Conservation (phyloP, 2,888 invertebrate species). For the Drosophila planitibia region DNA sequence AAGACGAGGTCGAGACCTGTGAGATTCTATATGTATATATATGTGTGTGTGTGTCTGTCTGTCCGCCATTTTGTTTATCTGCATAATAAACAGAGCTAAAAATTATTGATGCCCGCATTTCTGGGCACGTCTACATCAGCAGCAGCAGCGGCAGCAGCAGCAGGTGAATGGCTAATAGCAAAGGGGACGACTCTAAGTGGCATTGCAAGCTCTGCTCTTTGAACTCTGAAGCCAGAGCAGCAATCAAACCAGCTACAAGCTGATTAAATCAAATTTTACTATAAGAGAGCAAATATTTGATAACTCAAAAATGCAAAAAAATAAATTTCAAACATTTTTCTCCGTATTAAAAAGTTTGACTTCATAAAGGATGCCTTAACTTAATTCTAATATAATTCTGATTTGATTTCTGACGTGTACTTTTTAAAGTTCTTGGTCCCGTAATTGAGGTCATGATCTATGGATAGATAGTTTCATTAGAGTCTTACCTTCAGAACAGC, state of each 20-base stretch:
- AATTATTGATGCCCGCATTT: slow-evolving; percentile 79
- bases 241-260: slow-evolving; percentile 16
- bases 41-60: slow-evolving; percentile 21
- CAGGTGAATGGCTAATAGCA: slow-evolving; percentile 42
- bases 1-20: slow-evolving; percentile 42
- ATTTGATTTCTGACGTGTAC: not conserved
- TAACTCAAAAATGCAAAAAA: not conserved
- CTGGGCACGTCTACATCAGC: slow-evolving; percentile 59
- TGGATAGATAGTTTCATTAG: not conserved
- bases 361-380: not conserved
- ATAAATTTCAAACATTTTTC: not conserved
- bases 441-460: not conserved
- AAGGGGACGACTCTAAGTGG: slow-evolving; percentile 35
- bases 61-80: slow-evolving; percentile 74
- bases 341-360: not conserved
- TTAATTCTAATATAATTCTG: not conserved
- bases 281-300: slow-evolving; percentile 3
- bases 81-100: slow-evolving; percentile 76
- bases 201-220: slow-evolving; percentile 26
- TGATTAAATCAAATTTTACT: not conserved
- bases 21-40: not conserved
- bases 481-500: not conserved
- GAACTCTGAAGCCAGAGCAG: not conserved
- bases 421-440: not conserved
- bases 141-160: slow-evolving; percentile 39